phyloP scores from a whole-genome alignment of 2,113 vertebrate species.

The Protobothrops mucrosquamatus region DNA sequence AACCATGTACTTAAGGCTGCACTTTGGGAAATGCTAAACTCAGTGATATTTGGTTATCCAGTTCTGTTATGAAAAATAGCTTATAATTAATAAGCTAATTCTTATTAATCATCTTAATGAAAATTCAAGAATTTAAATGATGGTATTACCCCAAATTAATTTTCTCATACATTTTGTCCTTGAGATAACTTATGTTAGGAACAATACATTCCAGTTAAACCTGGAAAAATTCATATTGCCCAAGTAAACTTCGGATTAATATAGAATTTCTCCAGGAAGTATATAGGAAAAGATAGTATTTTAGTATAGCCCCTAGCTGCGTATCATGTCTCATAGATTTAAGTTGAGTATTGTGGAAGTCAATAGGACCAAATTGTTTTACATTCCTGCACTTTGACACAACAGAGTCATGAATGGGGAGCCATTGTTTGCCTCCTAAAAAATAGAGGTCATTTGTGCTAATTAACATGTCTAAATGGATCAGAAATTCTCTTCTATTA shows the following conservation, averaged over 20 bases:
- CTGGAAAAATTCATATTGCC: background rate
- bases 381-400: background rate
- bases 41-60: background rate
- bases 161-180: background rate
- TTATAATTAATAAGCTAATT: background rate
- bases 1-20: background rate
- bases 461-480: slow-evolving; percentile 3
- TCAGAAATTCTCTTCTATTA: background rate
- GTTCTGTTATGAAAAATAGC: background rate
- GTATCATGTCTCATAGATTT: background rate
- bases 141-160: background rate
- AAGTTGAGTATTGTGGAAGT: background rate
- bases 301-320: background rate
- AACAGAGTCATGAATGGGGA: background rate
- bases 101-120: background rate
- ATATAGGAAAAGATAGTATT: background rate
- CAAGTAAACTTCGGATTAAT: background rate
- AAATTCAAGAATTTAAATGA: background rate
- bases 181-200: background rate
- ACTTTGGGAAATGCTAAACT: background rate
- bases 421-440: background rate
- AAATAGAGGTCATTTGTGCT: slow-evolving; percentile 12
- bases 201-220: background rate
- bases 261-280: background rate
- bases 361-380: background rate